Percentiles rank a stretch among this genome's conserved stretches.
Evolutionary conservation across 37 sponge, comb jelly and placozoan species (phyloP).

Genomic region (Dysidea cf. avara): DNA sequence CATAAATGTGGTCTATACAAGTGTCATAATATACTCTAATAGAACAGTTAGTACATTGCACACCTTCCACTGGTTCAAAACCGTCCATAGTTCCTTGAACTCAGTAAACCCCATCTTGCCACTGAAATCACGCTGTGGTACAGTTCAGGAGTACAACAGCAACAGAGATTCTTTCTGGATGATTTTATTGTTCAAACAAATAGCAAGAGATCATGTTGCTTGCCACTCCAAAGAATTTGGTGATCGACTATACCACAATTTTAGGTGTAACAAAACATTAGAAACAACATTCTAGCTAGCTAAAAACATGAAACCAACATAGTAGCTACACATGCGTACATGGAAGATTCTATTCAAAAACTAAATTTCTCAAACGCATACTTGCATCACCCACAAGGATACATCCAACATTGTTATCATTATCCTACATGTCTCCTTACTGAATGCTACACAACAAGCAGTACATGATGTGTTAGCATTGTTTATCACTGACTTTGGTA

Average conservation of each 20-base stretch:
- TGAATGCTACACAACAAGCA: too few species aligned
- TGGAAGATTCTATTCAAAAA: too few species aligned
- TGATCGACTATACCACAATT: too few species aligned
- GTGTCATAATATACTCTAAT: too few species aligned
- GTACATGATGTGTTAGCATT: background rate
- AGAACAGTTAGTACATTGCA: too few species aligned
- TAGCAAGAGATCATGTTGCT: background rate
- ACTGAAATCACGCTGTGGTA: conserved; percentile 54
- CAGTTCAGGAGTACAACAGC: background rate
- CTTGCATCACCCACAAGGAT: conserved; percentile 12
- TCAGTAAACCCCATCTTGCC: conserved; percentile 94
- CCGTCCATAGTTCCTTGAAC: conserved; percentile 89
- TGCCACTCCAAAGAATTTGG: too few species aligned
- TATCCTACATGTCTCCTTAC: conserved; percentile 85
- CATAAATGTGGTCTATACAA: conserved; percentile 55
- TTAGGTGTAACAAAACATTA: too few species aligned
- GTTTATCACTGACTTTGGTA: conserved; percentile 35
- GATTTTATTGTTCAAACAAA: background rate
- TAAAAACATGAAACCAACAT: too few species aligned
- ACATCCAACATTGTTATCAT: conserved; percentile 92
- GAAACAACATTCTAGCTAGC: too few species aligned
- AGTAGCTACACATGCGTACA: too few species aligned
- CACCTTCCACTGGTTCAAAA: conserved; percentile 83
- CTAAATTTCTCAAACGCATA: too few species aligned
- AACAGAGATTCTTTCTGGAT: background rate